phyloP scores from a whole-genome alignment of 2,113 vertebrate genomes.

The Rhineura floridana region DNA sequence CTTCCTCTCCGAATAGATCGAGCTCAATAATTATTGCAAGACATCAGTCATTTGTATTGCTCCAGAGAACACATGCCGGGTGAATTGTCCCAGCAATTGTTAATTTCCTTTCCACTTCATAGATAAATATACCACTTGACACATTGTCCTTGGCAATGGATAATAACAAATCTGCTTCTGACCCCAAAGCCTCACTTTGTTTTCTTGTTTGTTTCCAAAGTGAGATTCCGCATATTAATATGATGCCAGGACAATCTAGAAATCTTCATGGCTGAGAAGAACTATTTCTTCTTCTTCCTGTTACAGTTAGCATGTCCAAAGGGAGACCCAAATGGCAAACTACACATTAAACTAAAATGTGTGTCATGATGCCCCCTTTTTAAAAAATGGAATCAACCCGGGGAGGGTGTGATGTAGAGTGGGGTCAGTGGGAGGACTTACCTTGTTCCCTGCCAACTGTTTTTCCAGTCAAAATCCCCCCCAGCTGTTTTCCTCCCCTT shows the following conservation, averaged over 20 bases:
- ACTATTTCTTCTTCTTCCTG: conserved; percentile 31
- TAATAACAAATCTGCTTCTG: conserved; percentile 47
- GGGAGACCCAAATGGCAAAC: background rate
- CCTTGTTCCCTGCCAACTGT: no score
- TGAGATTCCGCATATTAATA: conserved; percentile 32
- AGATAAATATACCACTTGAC: conserved; percentile 54
- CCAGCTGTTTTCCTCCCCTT: background rate
- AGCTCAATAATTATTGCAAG: conserved; percentile 45
- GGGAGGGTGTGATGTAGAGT: background rate
- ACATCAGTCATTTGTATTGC: conserved; percentile 36
- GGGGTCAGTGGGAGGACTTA: no score
- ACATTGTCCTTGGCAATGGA: conserved; percentile 54
- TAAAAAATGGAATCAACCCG: background rate
- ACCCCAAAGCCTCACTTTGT: conserved; percentile 40
- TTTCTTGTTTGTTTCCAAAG: conserved; percentile 12
- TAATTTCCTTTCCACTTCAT: conserved; percentile 54
- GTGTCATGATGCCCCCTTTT: conserved; percentile 13
- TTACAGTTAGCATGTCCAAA: background rate
- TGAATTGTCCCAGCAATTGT: conserved; percentile 47
- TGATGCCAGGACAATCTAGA: conserved; percentile 8
- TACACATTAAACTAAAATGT: background rate
- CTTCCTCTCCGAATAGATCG: conserved; percentile 51
- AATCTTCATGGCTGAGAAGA: conserved; percentile 40
- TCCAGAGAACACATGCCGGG: conserved; percentile 38
- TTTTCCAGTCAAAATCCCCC: background rate